A percentile compares a stretch with the other conserved stretches of the same genome.
Conservation (phyloP, 2,113 vertebrate genomes). For the Callaeas wilsoni region DNA sequence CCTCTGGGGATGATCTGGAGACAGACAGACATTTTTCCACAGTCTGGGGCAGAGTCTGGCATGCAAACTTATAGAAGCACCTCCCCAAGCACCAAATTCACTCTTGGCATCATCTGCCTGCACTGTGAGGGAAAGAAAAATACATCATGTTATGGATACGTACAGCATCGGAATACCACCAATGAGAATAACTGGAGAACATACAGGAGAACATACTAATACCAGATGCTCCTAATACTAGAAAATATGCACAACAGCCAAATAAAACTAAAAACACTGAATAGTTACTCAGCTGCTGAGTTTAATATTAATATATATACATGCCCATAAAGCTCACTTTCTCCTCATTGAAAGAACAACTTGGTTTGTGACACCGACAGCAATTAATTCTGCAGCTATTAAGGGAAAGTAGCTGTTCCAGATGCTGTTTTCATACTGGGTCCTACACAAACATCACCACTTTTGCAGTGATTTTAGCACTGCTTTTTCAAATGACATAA, state of each 20-base stretch:
- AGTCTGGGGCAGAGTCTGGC: not conserved
- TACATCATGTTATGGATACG: not conserved
- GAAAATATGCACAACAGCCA: not conserved
- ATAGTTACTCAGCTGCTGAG: not conserved
- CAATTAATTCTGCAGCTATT: not conserved
- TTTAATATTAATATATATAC: not conserved
- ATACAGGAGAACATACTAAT: not conserved
- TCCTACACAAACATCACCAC: not conserved
- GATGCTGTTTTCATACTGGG: accelerated
- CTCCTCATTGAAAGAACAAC: not conserved
- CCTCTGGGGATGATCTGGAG: not conserved
- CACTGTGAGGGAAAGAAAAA: not conserved
- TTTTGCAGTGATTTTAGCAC: not conserved
- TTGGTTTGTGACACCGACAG: not conserved
- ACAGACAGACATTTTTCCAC: not conserved
- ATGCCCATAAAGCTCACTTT: not conserved
- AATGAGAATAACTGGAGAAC: not conserved
- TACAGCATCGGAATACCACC: not conserved
- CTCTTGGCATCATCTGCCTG: not conserved
- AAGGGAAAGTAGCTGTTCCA: not conserved
- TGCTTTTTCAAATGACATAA: not conserved
- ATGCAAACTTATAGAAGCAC: not conserved
- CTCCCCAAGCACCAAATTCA: not conserved
- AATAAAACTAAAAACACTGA: not conserved
- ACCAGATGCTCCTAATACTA: not conserved